phyloP scores from a whole-genome alignment of 2,797 vertebrate genomes.

The Vireo griseus region DNA sequence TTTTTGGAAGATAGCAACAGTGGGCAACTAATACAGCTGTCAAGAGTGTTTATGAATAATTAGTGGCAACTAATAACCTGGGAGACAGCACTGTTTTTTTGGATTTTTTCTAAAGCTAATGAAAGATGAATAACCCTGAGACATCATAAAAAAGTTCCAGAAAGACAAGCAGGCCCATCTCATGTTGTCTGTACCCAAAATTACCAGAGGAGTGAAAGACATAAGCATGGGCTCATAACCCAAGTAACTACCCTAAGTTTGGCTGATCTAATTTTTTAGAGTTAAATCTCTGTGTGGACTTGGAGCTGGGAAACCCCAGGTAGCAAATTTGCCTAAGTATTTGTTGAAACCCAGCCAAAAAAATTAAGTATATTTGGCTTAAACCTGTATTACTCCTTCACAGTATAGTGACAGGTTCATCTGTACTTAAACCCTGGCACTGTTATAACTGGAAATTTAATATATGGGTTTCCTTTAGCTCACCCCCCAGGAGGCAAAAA shows the following conservation, averaged over 20 bases:
- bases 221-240: background rate
- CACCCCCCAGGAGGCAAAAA: background rate
- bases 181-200: background rate
- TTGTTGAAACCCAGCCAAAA: constrained; percentile 14
- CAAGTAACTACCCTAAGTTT: background rate
- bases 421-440: background rate
- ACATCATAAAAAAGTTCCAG: background rate
- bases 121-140: background rate
- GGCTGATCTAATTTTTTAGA: background rate
- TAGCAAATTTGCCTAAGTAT: background rate
- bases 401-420: constrained; percentile 2
- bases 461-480: constrained; percentile 8
- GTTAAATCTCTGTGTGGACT: background rate
- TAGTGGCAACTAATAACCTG: background rate
- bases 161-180: background rate
- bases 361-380: background rate
- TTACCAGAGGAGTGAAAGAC: background rate
- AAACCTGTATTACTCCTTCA: background rate
- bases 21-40: background rate
- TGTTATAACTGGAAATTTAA: constrained; percentile 28
- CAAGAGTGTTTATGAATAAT: background rate
- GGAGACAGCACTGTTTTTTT: background rate
- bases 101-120: background rate
- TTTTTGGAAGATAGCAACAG: background rate
- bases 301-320: background rate